Base-by-base conservation (phyloP, 2,113 vertebrate species). In the Callithrix jacchus region DNA sequence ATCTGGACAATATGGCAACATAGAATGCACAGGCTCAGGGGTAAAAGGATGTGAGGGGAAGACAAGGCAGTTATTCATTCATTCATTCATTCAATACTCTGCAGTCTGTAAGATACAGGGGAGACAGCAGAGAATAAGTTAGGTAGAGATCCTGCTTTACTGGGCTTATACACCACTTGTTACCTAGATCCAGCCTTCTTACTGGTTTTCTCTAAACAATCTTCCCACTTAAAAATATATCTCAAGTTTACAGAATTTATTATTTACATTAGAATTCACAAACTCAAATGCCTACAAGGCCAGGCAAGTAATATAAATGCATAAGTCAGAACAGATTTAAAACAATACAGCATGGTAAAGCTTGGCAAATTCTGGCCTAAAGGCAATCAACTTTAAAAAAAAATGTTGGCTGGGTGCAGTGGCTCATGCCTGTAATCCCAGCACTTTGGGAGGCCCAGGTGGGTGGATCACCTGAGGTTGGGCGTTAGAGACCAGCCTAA, bases 281-380 rank as follows among this genome's bases (percentile, higher is more conserved):
- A 87, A 74, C 8, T 87, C 76, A 87, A 90, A 87, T 90, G 35
- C 35, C 58, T 92, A 54, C 32, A 86, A 79, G 95, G 32, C 20
- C 64, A 96, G 61, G 16, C 20, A 87, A 6, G 40, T 80, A 87
- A 89, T 25, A 70, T n/a, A 91, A 93, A 77, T 73, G 49, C 23
- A 88, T 32, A 84, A 92, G 92, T 37, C 35, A 82, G 70, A 89
- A 45, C 8, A 64, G 32, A 97, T 92, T 92, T 94, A 90, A 73
- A 23, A 94, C 30, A n/a, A 89, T 0, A 88, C 10, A n/a, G 32
- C 77, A 85, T 54, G 47, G 68, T 81, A 68, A 85, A 52, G 13
- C 49, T 80, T 88, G 42, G 12, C 47, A 87, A 94, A 93, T 88
- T 92, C 89, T 80, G 40, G 40, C 45, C 23, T 52, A 96, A 80